Evolutionary conservation across 64 coral and sea anemone species (phyloP), one percentile per base, ranked within the genome.

Genomic region (Montipora foliosa): DNA sequence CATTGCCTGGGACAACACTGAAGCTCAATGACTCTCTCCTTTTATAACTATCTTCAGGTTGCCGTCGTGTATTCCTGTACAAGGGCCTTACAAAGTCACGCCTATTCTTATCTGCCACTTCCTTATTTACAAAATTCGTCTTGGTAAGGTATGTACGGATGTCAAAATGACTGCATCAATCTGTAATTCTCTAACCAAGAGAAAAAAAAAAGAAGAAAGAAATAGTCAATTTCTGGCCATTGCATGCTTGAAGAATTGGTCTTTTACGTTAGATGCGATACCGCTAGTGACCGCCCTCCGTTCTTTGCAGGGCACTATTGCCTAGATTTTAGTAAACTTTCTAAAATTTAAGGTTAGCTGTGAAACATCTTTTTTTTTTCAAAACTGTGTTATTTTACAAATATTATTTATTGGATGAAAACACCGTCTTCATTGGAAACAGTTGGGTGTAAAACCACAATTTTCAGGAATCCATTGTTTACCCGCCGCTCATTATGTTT

Each of bases 61-160:
- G 45, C 76, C 76, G 17, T 78, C 76, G 44, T 50, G 11, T 78
- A 17, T 46, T 14, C 76, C 8, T 78, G 76, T 16, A 6, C 76
- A 19, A 49, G 6, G 44, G 17, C 16, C 16, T 17, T 78, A 78
- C 44, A 49, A n/a, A 17, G 8, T 15, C 14, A 49, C 6, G 44
- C 76, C 45, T 78, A 78, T 19, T 5, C 45, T 7, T 78, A 78
- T 49, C 76, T 78, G 47, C 76, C 76, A 78, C 76, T 78, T 78
- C 49, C 76, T 78, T 19, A 49, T 78, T 5, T 78, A 78, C 76
- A 78, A 15, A 51, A 0, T 20, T 78, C 45, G 44, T 8, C 9
- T 78, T 50, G 15, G 47, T 19, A 49, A 52, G 76, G 76, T 78
- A 78, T 5, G 29, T 46, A 10, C 12, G 12, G 12, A 3, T 76